Evolutionary conservation across 2,797 vertebrate species (phyloP), one percentile per base, ranked within the genome.

Genomic region (Acridotheres tristis): DNA sequence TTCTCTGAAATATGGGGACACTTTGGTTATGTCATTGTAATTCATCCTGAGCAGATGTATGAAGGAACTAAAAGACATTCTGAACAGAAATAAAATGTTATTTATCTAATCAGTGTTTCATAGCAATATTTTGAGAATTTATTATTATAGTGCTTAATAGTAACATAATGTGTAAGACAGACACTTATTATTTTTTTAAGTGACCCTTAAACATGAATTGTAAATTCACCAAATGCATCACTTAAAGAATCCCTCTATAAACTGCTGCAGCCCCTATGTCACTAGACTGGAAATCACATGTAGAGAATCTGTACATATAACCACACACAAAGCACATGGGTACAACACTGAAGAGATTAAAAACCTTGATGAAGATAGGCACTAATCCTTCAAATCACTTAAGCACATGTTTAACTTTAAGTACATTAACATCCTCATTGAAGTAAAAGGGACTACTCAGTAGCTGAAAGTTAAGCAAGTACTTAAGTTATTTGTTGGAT

Each of bases 321-420:
- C 53, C 79, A 21, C 50, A 85, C 57, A 53, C 57, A 74, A 45
- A 72, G 30, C n/a, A 80, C 48, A 55, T 9, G 18, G 16, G 42
- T 47, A 55, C 51, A 76, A 43, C 38, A 51, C 26, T 36, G 47
- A 88, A 65, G 47, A 73, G 42, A 58, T 79, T 79, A 94, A 80
- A 90, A 89, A 30, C 47, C 71, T 63, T 79, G 50, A 85, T 80
- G 72, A 87, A 94, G 81, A 77, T 5, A 66, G 66, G 47, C 61
- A 51, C 36, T 92, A 79, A 95, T 80, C 65, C 26, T 74, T 61
- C 68, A 83, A 89, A 96, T 94, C 79, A 89, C 81, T 85, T 95
- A 92, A 92, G 90, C 54, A 83, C 73, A 78, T 80, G 75, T 95
- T 96, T 96, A 91, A 79, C 88, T 89, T 85, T 81, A 95, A 97